Conservation (phyloP, 2,113 vertebrate species). For the Proterorhinus semilunaris region DNA sequence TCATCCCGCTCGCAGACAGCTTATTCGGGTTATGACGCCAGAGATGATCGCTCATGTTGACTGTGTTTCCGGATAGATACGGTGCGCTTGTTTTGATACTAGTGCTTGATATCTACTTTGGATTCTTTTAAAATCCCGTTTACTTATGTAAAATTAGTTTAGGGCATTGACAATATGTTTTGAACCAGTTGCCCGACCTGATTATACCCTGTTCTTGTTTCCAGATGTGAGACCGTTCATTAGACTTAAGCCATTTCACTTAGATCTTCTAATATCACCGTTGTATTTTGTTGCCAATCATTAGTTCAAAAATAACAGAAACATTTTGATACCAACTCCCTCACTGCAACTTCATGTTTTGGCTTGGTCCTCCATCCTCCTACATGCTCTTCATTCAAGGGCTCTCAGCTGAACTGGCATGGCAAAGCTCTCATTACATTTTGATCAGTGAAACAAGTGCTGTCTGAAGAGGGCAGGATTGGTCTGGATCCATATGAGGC, state of each 20-base stretch:
- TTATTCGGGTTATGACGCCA: no score
- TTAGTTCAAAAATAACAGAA: not conserved
- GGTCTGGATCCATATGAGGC: slow-evolving; percentile 31
- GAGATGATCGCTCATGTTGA: no score
- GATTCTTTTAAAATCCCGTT: no score
- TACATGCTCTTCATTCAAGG: slow-evolving; percentile 24
- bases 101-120: no score
- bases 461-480: slow-evolving; percentile 26
- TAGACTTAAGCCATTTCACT: not conserved
- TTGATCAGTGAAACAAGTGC: slow-evolving; percentile 48
- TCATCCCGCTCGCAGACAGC: no score
- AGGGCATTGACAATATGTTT: not conserved
- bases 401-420: slow-evolving; percentile 50
- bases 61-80: no score
- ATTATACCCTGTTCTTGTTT: not conserved
- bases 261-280: not conserved
- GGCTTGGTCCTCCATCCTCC: slow-evolving; percentile 20
- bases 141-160: no score
- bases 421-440: slow-evolving; percentile 42
- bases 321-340: slow-evolving; percentile 2
- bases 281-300: not conserved
- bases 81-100: no score
- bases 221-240: no score
- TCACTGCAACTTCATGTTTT: slow-evolving; percentile 22
- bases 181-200: not conserved